A percentile compares a stretch with the other conserved stretches of the same genome.
phyloP scores from a whole-genome alignment of 2,113 vertebrate species.

The Scomber japonicus region DNA sequence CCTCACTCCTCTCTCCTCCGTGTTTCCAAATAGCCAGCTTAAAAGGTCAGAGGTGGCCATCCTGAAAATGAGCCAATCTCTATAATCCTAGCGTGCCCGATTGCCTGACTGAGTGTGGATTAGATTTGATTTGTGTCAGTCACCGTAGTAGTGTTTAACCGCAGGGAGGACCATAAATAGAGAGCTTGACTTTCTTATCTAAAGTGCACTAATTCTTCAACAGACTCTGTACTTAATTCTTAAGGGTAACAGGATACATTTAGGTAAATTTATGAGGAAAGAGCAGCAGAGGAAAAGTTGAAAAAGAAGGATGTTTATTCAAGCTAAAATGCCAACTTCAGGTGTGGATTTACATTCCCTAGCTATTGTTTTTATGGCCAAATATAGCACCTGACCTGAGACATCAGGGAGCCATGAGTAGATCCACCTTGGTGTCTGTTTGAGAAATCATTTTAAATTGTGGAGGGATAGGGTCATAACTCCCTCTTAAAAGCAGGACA shows the following conservation, averaged over 20 bases:
- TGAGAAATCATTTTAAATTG: slow-evolving; percentile 10
- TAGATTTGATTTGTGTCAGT: slow-evolving; percentile 39
- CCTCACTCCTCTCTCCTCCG: background rate
- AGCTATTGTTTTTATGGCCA: slow-evolving; percentile 12
- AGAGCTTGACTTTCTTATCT: slow-evolving; percentile 11
- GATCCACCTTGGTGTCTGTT: slow-evolving; percentile 24
- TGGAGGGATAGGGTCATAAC: slow-evolving; percentile 2
- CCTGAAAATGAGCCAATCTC: slow-evolving; percentile 53
- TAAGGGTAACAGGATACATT: slow-evolving; percentile 23
- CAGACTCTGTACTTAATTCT: slow-evolving; percentile 23
- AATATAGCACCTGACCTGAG: background rate
- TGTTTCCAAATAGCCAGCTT: slow-evolving; percentile 48
- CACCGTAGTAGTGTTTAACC: background rate
- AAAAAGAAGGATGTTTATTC: slow-evolving; percentile 18
- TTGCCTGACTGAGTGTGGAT: slow-evolving; percentile 41
- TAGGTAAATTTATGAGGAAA: slow-evolving; percentile 20
- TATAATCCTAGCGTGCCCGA: slow-evolving; percentile 14
- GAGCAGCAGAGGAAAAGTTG: background rate
- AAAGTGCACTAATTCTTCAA: slow-evolving; percentile 24
- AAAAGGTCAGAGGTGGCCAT: slow-evolving; percentile 37
- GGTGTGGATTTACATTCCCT: slow-evolving; percentile 31
- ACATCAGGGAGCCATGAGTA: background rate
- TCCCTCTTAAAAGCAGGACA: slow-evolving; percentile 15
- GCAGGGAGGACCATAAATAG: slow-evolving; percentile 43
- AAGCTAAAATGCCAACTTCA: background rate